Evolutionary conservation across 1,140 invertebrate genomes (phyloP), one percentile per base, ranked within the genome.

Genomic region (Drosophila nigrodunni): DNA sequence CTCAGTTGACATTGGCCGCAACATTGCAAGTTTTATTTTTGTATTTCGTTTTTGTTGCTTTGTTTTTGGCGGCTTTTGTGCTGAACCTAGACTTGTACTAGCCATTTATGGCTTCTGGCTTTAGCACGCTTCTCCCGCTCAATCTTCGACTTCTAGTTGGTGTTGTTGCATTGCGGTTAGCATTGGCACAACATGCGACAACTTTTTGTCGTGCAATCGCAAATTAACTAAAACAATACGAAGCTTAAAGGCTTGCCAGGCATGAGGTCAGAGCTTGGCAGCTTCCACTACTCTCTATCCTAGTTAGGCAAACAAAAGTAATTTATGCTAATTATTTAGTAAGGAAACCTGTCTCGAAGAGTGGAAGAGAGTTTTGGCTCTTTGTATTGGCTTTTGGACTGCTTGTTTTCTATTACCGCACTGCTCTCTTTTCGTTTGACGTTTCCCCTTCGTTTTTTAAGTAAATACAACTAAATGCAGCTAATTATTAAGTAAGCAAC

Each of bases 41-140:
- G 41, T 72, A 41, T 50, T 71, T 69, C 65, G 81, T 80, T 80
- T 68, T 83, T 77, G 80, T 15, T 15, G 15, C 1, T 15, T 15
- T 15, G 15, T 15, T 15, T 68, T 83, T 77, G 80, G 62, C 73
- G 47, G 43, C 60, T 60, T 75, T 34, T 18, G 72, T 82, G 68
- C 74, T 61, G 81, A 30, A 30, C 79, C 77, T 89, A 89, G 83
- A 88, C 83, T 88, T 80, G 83, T 89, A 83, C 80, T 88, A 88
- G 77, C 83, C 83, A 83, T 88, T 88, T 88, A 88, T 88, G 83
- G 83, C 83, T 88, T 88, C 85, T 82, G 83, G 69, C 15, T 15
- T 9, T 13, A 30, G 21, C 41, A 47, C 21, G 43, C 21, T 44
- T 11, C 18, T 49, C 8, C 10, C 10, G 34, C 46, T 49, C 10